Conservation (phyloP, 2,888 invertebrate genomes). For the Dynastes tityus region DNA sequence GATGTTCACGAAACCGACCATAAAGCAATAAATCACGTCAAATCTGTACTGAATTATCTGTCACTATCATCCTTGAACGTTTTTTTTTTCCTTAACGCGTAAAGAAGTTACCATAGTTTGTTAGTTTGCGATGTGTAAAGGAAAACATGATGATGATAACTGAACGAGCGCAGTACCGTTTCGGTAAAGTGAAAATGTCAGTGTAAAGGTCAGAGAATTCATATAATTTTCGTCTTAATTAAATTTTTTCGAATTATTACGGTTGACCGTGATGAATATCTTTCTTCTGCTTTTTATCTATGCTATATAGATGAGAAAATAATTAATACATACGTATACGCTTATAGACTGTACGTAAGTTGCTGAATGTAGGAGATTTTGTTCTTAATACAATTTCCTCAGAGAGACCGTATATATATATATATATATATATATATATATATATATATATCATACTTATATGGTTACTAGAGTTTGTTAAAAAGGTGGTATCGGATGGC, state of each 20-base stretch:
- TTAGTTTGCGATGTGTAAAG: neutral
- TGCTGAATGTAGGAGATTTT: no score
- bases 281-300: neutral
- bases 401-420: no score
- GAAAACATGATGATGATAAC: conserved; percentile 16
- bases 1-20: neutral
- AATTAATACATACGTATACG: neutral
- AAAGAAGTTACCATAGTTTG: conserved; percentile 1
- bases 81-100: neutral
- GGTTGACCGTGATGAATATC: neutral
- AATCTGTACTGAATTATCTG: conserved; percentile 1
- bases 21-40: neutral
- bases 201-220: conserved; percentile 18
- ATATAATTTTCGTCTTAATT: conserved; percentile 16
- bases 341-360: neutral
- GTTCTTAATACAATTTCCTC: no score
- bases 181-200: conserved; percentile 16
- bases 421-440: no score
- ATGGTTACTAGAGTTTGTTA: no score
- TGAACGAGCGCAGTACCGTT: conserved; percentile 4
- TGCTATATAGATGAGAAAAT: neutral
- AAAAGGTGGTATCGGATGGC: no score
- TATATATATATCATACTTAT: no score
- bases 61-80: neutral
- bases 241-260: neutral